Evolutionary conservation across 2,113 vertebrate genomes (phyloP).

Genomic region (Scalopus aquaticus): DNA sequence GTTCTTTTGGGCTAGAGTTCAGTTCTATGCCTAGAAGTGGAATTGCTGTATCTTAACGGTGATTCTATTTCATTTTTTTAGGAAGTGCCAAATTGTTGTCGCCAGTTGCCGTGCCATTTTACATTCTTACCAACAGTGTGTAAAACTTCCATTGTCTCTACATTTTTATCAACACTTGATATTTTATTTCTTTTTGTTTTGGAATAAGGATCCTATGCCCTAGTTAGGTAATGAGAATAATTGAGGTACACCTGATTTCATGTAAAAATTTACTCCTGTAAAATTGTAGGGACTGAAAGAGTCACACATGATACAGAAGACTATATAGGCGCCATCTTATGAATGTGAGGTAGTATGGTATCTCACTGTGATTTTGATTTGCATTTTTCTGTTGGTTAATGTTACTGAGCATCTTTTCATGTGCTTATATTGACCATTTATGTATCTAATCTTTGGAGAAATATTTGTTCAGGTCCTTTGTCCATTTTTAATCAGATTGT

Average conservation of each 20-base stretch:
- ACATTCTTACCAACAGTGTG: neutral
- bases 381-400: neutral
- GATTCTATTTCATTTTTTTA: neutral
- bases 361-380: neutral
- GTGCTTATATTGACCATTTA: neutral
- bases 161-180: neutral
- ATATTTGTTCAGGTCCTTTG: neutral
- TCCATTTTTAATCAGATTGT: neutral
- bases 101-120: neutral
- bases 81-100: neutral
- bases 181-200: neutral
- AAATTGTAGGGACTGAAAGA: too few relatives aligned
- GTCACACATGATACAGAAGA: too few relatives aligned
- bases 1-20: too few relatives aligned
- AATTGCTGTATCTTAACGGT: neutral
- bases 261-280: too few relatives aligned
- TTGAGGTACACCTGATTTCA: too few relatives aligned
- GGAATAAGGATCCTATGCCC: too few relatives aligned
- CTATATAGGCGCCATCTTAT: too few relatives aligned
- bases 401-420: neutral
- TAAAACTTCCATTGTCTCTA: neutral
- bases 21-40: neutral
- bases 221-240: too few relatives aligned
- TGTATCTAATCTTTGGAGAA: neutral
- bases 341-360: too few relatives aligned